phyloP scores from a whole-genome alignment of 2,888 invertebrate genomes.

The Priocnemis perturbator region DNA sequence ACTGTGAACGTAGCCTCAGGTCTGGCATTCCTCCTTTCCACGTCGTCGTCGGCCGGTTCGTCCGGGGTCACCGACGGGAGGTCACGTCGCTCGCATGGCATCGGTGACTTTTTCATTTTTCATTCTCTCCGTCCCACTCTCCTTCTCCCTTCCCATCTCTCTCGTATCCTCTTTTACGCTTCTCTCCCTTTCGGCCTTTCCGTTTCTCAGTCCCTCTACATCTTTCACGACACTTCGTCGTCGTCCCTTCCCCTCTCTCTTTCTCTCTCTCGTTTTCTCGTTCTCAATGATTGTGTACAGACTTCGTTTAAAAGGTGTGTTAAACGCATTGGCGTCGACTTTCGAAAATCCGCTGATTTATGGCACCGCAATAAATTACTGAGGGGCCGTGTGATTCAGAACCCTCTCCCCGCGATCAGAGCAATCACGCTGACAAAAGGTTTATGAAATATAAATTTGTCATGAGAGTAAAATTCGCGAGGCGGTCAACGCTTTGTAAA shows the following conservation, averaged over 20 bases:
- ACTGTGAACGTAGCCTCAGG: conserved; percentile 56
- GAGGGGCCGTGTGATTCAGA: no score
- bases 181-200: background rate
- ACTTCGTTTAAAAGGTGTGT: background rate
- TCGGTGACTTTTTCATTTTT: conserved; percentile 60
- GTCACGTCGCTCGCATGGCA: conserved; percentile 65
- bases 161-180: background rate
- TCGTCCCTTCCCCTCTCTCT: no score
- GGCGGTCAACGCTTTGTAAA: no score
- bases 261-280: background rate
- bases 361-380: background rate
- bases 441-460: background rate
- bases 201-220: conserved; percentile 14
- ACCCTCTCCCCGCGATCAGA: background rate
- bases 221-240: conserved; percentile 1
- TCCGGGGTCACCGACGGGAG: conserved; percentile 63
- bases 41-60: conserved; percentile 56
- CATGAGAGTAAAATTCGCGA: background rate
- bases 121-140: conserved; percentile 24
- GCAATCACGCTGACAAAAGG: background rate
- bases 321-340: conserved; percentile 6
- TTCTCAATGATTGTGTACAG: no score
- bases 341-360: conserved; percentile 11
- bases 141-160: background rate
- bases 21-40: conserved; percentile 54